Evolutionary conservation across 2,888 invertebrate genomes (phyloP).

Genomic region (Pseudococcus longispinus): DNA sequence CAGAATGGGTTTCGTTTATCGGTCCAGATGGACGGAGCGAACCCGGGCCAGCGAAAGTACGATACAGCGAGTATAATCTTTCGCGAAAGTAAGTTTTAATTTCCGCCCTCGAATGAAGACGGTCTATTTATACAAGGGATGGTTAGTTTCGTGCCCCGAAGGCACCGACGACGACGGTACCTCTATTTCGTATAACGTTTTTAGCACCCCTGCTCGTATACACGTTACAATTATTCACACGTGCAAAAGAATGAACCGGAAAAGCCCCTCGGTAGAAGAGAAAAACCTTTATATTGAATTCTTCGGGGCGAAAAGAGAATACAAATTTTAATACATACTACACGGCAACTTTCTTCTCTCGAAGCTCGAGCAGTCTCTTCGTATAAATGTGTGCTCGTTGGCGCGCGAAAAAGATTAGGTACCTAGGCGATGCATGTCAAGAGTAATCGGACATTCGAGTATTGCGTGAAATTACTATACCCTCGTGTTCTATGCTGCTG

Average conservation of each 20-base stretch:
- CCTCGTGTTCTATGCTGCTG: neutral
- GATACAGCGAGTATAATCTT: neutral
- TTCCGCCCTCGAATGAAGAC: slow-evolving; percentile 44
- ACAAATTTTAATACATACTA: slow-evolving; percentile 31
- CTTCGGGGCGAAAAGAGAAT: slow-evolving; percentile 36
- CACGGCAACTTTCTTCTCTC: neutral
- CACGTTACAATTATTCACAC: slow-evolving; percentile 37
- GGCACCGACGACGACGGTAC: neutral
- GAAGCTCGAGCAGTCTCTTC: too few species aligned
- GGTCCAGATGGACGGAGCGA: neutral
- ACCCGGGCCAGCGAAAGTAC: neutral
- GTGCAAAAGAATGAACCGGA: slow-evolving; percentile 41
- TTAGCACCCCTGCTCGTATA: neutral
- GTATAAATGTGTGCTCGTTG: neutral
- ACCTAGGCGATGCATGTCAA: neutral
- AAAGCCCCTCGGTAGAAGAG: neutral
- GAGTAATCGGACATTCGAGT: slow-evolving; percentile 26
- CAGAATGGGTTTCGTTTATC: slow-evolving; percentile 1
- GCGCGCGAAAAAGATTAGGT: slow-evolving; percentile 35
- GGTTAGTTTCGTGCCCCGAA: neutral
- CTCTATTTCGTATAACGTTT: slow-evolving; percentile 24
- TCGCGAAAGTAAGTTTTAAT: slow-evolving; percentile 33
- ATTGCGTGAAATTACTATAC: slow-evolving; percentile 1
- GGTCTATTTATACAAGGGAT: slow-evolving; percentile 1
- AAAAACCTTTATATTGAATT: slow-evolving; percentile 43